Evolutionary conservation across 1,140 invertebrate species (phyloP), one percentile per base, ranked within the genome.

Genomic region (Tetramorium parvispinum): DNA sequence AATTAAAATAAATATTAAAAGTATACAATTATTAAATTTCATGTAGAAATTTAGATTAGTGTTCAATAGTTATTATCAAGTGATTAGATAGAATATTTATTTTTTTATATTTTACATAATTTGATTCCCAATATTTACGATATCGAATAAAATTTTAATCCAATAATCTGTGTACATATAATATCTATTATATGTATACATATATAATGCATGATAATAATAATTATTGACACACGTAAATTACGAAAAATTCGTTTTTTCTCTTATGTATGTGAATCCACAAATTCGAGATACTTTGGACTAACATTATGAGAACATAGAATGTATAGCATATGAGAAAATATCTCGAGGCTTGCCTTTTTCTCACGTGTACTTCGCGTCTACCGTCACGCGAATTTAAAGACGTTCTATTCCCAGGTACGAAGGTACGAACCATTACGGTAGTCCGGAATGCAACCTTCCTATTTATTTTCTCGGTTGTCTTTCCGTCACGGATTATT

Each of bases 371-470:
- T 53, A 55, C 71, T 53, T 77, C 53, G 81, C 81, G 57, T 78
- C 68, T 82, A 73, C 88, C 85, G 85, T 89, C 88, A 89, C 88
- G 88, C 88, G 88, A 89, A 59, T 85, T 24, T 89, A 89, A 78
- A 89, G 78, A 53, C 88, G 71, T 89, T 76, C 88, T 85, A 89
- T 89, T 89, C 88, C 88, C 88, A 89, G 87, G 21, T 89, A 65
- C 66, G 27, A 82, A 75, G 27, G 76, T 77, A 83, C 57, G 51
- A 40, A 18, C 13, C 68, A 65, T 82, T 86, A 43, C 63, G 46
- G 76, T 32, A 37, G 5, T 68, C 10, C 61, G 65, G 68, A 79
- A 79, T 61, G 86, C 68, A 59, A 86, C 40, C 63, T 86, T 77
- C 27, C 51, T 37, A 59, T 70, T 89, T 78, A 89, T 87, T 89